Evolutionary conservation across 2,888 invertebrate species (phyloP), one percentile per base, ranked within the genome.

Genomic region (Deilephila elpenor): DNA sequence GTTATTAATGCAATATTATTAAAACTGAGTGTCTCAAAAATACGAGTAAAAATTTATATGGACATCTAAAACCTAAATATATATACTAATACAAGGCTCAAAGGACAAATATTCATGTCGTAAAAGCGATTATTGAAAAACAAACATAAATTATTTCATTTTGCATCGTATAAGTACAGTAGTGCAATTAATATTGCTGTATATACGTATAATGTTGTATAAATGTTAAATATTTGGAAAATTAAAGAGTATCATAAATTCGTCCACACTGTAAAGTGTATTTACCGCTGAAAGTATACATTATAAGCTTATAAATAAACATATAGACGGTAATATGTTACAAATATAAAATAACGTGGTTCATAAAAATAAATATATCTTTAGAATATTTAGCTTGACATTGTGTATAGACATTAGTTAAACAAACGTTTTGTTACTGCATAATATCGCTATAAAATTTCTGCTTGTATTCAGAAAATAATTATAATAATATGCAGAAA

Each of bases 231-330:
- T 70, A 74, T 59, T 75, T 76, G 74, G 72, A 76, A 76, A 74
- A 76, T 81, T 82, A 82, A 85, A 83, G 79, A 82, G 84, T 90
- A 92, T 93, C 91, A 86, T 88, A 87, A 79, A 88, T 88, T 89
- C 93, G 93, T 93, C 93, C 93, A 93, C 88, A 89, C 85, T 88
- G 76, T 87, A 83, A 88, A 82, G 83, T 89, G 87, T 89, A 89
- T 86, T 85, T 88, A 67, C 67, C 17, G 67, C 67, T 20, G n/a
- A 51, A 67, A 67, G 51, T 67, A 67, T 70, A 74, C 62, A 71
- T 71, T 74, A 25, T 59, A 73, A 67, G 71, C 56, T 73, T 60
- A 74, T 70, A 71, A 73, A 61, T 74, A 76, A 59, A 73, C 25
- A 53, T 51, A 71, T 71, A 71, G 34, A 56, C 25, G 53, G 53